These are phyloP conservation scores for Acanthis flammea DNA, from an alignment of 2,797 vertebrate species.

Conservation along the genomic window DNA sequence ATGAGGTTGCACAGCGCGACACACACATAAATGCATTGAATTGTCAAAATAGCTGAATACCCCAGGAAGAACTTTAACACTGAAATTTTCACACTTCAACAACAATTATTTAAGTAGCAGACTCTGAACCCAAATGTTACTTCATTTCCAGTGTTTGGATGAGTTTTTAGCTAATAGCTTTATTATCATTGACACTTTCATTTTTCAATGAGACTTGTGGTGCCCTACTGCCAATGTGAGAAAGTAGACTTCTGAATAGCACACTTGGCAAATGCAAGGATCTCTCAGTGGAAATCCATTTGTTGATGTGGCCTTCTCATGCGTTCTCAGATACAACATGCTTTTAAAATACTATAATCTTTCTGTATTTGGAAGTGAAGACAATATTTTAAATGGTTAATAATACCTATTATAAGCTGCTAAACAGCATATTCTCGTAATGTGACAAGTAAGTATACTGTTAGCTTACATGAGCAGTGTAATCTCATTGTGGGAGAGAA, in stretches of 20 bases:
- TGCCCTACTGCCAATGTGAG: not conserved
- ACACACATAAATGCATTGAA: not conserved
- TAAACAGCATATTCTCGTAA: not conserved
- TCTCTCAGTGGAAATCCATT: not conserved
- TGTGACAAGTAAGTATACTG: conserved; percentile 3
- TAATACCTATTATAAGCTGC: not conserved
- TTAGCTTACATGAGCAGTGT: not conserved
- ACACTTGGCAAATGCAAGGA: not conserved
- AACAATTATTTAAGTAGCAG: not conserved
- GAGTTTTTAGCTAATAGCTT: not conserved
- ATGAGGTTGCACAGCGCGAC: not conserved
- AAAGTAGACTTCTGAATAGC: not conserved
- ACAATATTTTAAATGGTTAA: not conserved
- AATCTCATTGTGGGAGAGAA: conserved; percentile 50
- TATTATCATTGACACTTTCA: not conserved
- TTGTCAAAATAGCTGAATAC: not conserved
- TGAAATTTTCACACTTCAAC: not conserved
- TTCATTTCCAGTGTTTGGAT: not conserved
- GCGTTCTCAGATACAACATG: not conserved
- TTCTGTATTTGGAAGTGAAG: not conserved
- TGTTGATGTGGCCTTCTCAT: not conserved
- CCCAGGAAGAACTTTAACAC: not conserved
- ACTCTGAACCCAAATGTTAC: not conserved
- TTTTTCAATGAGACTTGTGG: not conserved
- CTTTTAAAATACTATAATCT: not conserved